These are phyloP conservation scores for Oryzias curvinotus DNA, from an alignment of 2,113 vertebrate genomes.

Conservation along the genomic window DNA sequence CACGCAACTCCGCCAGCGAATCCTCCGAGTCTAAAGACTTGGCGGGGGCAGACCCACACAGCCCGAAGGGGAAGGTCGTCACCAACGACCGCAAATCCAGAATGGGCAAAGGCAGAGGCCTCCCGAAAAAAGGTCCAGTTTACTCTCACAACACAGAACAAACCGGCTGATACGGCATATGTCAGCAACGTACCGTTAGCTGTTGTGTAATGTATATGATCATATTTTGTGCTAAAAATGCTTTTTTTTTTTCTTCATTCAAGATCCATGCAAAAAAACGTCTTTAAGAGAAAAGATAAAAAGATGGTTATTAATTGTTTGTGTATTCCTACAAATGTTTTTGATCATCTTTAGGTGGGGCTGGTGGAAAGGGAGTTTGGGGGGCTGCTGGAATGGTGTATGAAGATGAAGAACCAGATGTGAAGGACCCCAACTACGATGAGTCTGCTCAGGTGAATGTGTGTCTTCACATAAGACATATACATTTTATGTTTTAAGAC, in stretches of 20 bases:
- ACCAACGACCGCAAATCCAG: slow-evolving; percentile 82
- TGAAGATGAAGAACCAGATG: slow-evolving; percentile 83
- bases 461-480: too few relatives aligned
- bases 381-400: slow-evolving; percentile 87
- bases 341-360: slow-evolving; percentile 76
- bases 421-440: slow-evolving; percentile 86
- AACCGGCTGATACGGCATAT: background rate
- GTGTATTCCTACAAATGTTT: background rate
- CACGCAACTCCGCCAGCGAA: slow-evolving; percentile 83
- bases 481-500: too few relatives aligned
- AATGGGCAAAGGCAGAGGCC: slow-evolving; percentile 83
- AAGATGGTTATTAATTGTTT: background rate
- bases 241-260: too few relatives aligned
- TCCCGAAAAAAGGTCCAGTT: slow-evolving; percentile 85
- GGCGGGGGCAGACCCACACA: slow-evolving; percentile 67
- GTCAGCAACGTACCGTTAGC: too few relatives aligned
- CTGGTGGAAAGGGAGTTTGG: slow-evolving; percentile 88
- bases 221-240: too few relatives aligned
- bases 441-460: slow-evolving; percentile 81
- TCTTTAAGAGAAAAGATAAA: background rate
- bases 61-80: slow-evolving; percentile 75
- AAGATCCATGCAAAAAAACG: too few relatives aligned
- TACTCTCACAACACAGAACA: background rate
- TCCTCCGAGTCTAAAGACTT: slow-evolving; percentile 74
- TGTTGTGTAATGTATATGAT: background rate